Base-by-base conservation (phyloP, 2,113 vertebrate species). In the Periophthalmodon schlosseri region DNA sequence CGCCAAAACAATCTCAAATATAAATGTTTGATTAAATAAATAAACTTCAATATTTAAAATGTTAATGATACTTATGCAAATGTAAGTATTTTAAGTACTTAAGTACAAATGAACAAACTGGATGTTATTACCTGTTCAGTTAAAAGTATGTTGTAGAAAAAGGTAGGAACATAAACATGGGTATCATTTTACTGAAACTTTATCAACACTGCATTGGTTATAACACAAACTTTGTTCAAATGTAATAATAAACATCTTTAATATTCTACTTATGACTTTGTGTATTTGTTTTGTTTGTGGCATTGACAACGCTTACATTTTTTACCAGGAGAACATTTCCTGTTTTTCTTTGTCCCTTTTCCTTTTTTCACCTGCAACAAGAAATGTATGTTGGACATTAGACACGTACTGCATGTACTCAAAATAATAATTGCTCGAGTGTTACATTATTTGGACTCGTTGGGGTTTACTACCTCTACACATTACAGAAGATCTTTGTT, bases 281-380 rank as follows among this genome's bases (percentile, higher is more conserved):
- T 60, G 10, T 46, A 64, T 6, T 75, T 6, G 5, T 28, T 28
- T 69, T 64, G 39, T 16, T 65, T 79, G 74, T 70, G 76, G 44
- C 2, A 5, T 11, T 70, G n/a, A 28, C 69, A 20, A 65, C 8
- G 18, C 20, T 21, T 56, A 18, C 20, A 21, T 56, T 56, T 56
- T n/a, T 20, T 1, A 49, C 15, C 13, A 20, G 20, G 77, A 77
- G 16, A 5, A 20, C 18, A 73, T 72, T 20, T 2, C 14, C 50
- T 0, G 52, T 3, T 77, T 83, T 33, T 70, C 8, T 6, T 39
- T 0, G 68, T 58, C 33, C 60, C 67, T 70, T 12, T 49, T 34
- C 71, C 24, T 10, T 7, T 79, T 69, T 1, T 81, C 66, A 91
- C 82, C 92, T 93, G 89, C 46, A 70, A 76, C 23, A 21, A 77